These are phyloP conservation scores for Zosterops borbonicus DNA, from an alignment of 2,113 vertebrate species.

Conservation along the genomic window DNA sequence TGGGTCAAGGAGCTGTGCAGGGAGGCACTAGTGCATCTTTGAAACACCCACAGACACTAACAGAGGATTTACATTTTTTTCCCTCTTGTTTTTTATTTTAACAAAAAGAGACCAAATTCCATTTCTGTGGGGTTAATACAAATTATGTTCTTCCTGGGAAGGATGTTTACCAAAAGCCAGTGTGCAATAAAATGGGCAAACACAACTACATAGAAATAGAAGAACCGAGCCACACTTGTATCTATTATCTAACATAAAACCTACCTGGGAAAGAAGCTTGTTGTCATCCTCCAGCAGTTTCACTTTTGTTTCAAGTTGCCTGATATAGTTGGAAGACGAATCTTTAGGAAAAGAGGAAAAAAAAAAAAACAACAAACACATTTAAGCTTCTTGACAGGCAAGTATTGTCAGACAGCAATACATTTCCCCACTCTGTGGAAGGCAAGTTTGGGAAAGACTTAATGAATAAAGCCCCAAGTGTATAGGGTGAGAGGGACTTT, in stretches of 20 bases:
- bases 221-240: neutral
- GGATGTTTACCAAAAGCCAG: neutral
- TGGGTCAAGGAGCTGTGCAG: neutral
- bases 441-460: neutral
- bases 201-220: neutral
- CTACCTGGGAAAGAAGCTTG: conserved; percentile 91
- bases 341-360: conserved; percentile 74
- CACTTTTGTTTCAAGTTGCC: conserved; percentile 93
- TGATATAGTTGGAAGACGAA: conserved; percentile 89
- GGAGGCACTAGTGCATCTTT: neutral
- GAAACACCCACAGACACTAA: neutral
- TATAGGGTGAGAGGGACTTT: neutral
- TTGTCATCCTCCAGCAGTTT: conserved; percentile 90
- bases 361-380: neutral
- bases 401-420: neutral
- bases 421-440: neutral
- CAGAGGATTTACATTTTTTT: neutral
- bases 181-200: neutral
- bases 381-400: neutral
- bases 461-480: neutral
- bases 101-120: neutral
- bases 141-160: neutral
- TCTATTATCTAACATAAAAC: neutral
- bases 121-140: neutral
- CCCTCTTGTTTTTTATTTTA: neutral